Base-by-base conservation (phyloP, 1,140 invertebrate genomes). In the Drosophila melanica region DNA sequence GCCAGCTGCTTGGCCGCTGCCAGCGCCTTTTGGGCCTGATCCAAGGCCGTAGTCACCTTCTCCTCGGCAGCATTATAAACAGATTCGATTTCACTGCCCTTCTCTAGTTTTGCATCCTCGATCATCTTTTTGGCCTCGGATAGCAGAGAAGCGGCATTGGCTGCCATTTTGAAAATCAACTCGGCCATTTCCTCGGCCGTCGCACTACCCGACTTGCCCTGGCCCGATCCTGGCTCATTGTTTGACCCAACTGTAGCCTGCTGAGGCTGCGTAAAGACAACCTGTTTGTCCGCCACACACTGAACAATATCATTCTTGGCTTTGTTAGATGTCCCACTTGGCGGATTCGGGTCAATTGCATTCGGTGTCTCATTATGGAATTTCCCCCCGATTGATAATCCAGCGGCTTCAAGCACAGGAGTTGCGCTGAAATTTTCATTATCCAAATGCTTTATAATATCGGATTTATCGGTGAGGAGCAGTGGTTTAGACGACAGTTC, bases 11-110 rank as follows among this genome's bases (percentile, higher is more conserved):
- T 66, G 16, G 84, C 84, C 0, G 85, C 51, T 6, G 0, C n/a
- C 41, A 0, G 84, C 55, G 84, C 84, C 39, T 66, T 80, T 0
- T 67, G 45, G 9, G 84, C 85, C 35, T 89, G 59, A 9, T 27
- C 42, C 11, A 89, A 10, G 0, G 84, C 84, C 1, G 39, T 14
- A 7, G 39, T 39, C 1, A 71, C 77, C 44, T 84, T 64, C 0
- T n/a, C 18, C 1, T 71, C 54, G 6, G 82, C 82, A 9, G 20
- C 16, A 4, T 33, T 14, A 14, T 79, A 82, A 6, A 69, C 0
- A 2, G 33, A 9, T 2, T 35, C 9, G 27, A 60, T 33, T 5
- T 57, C 23, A 3, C 27, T n/a, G 2, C 30, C 20, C 11, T 72
- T 51, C 1, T 42, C 54, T 0, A n/a, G 33, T 8, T 70, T 54